A percentile compares a stretch with the other conserved stretches of the same genome.
These are phyloP conservation scores for Ips nitidus DNA, from an alignment of 1,140 invertebrate species.

Conservation along the genomic window DNA sequence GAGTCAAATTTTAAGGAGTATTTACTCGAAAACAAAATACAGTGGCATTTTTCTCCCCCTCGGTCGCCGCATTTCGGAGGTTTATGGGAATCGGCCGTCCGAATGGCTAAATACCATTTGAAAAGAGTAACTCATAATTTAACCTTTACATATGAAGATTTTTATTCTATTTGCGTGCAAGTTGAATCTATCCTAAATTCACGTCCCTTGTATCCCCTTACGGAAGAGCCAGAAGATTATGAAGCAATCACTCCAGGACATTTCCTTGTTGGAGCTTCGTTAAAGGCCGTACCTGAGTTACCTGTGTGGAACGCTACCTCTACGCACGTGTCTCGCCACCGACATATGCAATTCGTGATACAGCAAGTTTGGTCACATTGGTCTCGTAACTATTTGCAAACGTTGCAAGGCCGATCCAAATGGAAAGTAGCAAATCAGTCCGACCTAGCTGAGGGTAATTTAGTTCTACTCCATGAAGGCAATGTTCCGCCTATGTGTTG, in stretches of 20 bases:
- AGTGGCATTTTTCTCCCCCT: too few relatives aligned
- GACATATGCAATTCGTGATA: background rate
- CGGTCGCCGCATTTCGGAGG: too few relatives aligned
- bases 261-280: background rate
- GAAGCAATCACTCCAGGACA: background rate
- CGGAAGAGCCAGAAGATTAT: background rate
- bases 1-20: too few relatives aligned
- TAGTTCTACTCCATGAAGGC: background rate
- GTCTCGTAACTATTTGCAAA: background rate
- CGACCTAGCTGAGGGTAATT: background rate
- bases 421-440: background rate
- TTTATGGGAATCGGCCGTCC: too few relatives aligned
- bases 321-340: background rate
- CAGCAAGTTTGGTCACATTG: conserved; percentile 3
- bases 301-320: background rate
- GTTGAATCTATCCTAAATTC: too few relatives aligned
- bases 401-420: background rate
- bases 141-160: too few relatives aligned
- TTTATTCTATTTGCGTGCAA: too few relatives aligned
- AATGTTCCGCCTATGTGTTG: background rate
- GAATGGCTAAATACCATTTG: too few relatives aligned
- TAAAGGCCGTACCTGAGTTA: background rate
- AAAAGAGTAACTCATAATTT: too few relatives aligned
- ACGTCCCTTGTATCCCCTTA: too few relatives aligned
- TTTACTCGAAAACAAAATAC: too few relatives aligned